Evolutionary conservation across 2,113 vertebrate genomes (phyloP).

Genomic region (Serilophus lunatus): DNA sequence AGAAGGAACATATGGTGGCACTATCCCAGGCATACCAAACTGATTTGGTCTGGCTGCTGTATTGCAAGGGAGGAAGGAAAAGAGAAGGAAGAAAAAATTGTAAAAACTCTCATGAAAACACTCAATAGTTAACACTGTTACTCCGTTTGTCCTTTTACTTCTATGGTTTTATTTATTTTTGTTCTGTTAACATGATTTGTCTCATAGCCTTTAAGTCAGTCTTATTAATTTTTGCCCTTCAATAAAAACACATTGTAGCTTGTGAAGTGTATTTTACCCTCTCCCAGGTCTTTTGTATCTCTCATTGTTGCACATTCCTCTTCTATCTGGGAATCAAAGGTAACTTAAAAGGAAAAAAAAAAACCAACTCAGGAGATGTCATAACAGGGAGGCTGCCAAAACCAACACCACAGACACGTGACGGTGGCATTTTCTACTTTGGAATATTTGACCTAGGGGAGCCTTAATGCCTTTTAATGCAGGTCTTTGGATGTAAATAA

Average conservation of each 20-base stretch:
- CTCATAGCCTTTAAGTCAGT: neutral
- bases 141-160: neutral
- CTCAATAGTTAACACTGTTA: neutral
- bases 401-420: neutral
- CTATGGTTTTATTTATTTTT: neutral
- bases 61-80: neutral
- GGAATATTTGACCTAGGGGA: neutral
- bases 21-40: slow-evolving; percentile 81
- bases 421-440: neutral
- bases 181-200: neutral
- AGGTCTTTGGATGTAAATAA: neutral
- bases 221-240: neutral
- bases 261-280: neutral
- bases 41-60: slow-evolving; percentile 87
- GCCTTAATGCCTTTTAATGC: neutral
- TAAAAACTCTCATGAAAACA: neutral
- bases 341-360: neutral
- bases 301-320: neutral
- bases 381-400: neutral
- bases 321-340: neutral
- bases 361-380: neutral
- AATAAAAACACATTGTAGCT: neutral
- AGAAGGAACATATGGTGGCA: slow-evolving; percentile 81
- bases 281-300: neutral
- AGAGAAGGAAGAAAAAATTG: neutral